phyloP scores from a whole-genome alignment of 2,113 vertebrate species.

The Crotalus viridis region DNA sequence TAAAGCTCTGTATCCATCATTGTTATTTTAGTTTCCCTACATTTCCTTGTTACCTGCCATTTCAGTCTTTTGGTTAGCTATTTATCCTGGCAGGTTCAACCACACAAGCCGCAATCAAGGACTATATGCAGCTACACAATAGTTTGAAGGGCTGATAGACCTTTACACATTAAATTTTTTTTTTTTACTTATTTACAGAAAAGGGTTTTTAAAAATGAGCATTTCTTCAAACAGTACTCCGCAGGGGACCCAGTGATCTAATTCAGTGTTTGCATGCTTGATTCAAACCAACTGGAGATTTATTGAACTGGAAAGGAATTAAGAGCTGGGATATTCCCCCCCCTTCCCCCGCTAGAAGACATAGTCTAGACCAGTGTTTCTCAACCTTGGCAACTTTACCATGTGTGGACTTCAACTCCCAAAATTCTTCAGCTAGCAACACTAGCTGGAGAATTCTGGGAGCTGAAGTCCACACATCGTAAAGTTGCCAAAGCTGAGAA shows the following conservation, averaged over 20 bases:
- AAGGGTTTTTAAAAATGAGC: neutral
- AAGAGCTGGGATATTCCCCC: neutral
- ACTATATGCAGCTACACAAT: neutral
- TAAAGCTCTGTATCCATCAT: neutral
- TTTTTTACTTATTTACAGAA: neutral
- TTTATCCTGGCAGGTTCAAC: neutral
- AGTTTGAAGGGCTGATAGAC: neutral
- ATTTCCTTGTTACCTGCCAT: neutral
- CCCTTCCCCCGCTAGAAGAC: neutral
- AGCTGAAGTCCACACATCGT: no score
- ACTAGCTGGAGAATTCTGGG: no score
- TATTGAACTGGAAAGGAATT: neutral
- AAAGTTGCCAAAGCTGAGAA: no score
- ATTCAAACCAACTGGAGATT: neutral
- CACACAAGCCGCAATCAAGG: neutral
- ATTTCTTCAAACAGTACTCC: neutral
- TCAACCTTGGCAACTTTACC: no score
- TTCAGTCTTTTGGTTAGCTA: neutral
- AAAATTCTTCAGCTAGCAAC: no score
- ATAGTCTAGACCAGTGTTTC: no score
- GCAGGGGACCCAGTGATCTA: neutral
- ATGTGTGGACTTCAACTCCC: no score
- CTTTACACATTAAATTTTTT: neutral
- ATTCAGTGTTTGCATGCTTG: neutral
- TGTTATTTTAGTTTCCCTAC: neutral